phyloP scores from a whole-genome alignment of 2,888 invertebrate species.

The Eupithecia insigniata region DNA sequence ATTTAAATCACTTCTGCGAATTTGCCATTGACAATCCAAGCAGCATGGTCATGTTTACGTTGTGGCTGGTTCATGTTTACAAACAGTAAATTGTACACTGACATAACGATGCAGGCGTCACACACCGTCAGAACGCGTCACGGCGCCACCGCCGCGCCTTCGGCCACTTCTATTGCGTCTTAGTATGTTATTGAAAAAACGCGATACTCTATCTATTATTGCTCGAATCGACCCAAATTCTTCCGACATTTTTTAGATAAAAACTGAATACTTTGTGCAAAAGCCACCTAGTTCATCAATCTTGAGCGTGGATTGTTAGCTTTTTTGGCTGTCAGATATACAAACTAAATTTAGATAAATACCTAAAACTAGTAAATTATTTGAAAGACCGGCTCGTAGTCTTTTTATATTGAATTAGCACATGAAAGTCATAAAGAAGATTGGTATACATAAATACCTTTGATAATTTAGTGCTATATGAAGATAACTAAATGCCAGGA shows the following conservation, averaged over 20 bases:
- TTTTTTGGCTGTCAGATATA: neutral
- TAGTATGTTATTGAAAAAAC: constrained; percentile 22
- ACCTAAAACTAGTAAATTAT: neutral
- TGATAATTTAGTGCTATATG: neutral
- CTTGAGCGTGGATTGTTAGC: neutral
- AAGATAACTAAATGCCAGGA: neutral
- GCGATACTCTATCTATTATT: constrained; percentile 5
- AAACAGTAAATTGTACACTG: constrained; percentile 79
- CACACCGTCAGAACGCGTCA: constrained; percentile 53
- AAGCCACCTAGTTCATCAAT: neutral
- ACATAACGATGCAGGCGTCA: constrained; percentile 67
- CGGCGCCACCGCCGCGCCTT: constrained; percentile 57
- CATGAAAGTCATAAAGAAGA: neutral
- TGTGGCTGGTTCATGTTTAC: constrained; percentile 71
- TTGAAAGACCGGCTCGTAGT: neutral
- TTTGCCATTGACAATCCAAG: constrained; percentile 69
- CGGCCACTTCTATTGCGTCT: constrained; percentile 67
- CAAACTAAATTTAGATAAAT: neutral
- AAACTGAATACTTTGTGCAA: neutral
- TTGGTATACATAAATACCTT: neutral
- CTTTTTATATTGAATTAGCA: neutral
- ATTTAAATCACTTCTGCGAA: constrained; percentile 55
- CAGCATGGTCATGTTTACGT: constrained; percentile 76
- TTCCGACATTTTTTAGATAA: neutral
- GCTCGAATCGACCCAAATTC: neutral